A percentile compares a stretch with the other conserved stretches of the same genome.
phyloP scores from a whole-genome alignment of 2,113 vertebrate genomes.

The Nipponia nippon region DNA sequence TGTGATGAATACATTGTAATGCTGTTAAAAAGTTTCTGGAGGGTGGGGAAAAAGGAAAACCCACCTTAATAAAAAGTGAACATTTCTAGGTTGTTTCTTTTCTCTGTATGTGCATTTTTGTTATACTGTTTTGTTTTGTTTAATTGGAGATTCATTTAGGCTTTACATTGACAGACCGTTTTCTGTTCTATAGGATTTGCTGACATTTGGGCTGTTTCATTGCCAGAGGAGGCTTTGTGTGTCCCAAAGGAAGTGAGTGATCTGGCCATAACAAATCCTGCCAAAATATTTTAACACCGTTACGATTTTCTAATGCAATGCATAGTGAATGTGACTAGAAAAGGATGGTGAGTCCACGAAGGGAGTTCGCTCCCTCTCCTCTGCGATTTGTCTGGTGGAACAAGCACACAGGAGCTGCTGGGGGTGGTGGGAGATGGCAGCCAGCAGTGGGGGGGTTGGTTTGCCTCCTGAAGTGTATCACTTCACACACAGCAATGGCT shows the following conservation, averaged over 20 bases:
- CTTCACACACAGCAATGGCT: background rate
- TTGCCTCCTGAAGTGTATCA: background rate
- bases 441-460: background rate
- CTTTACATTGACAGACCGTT: conserved; percentile 14
- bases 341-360: conserved; percentile 52
- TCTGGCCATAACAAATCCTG: conserved; percentile 65
- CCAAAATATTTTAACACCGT: conserved; percentile 67
- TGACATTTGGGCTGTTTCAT: conserved; percentile 34
- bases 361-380: conserved; percentile 40
- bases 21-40: conserved; percentile 50
- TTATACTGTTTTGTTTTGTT: background rate
- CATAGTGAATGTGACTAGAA: conserved; percentile 63
- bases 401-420: background rate
- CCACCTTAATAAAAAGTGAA: background rate
- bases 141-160: conserved; percentile 17
- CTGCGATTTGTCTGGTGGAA: background rate
- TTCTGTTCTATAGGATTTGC: conserved; percentile 21
- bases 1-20: conserved; percentile 55
- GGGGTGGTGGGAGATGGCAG: background rate
- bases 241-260: conserved; percentile 68
- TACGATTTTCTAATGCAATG: conserved; percentile 64
- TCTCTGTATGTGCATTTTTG: background rate
- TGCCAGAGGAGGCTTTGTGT: conserved; percentile 55
- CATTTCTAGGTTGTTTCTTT: background rate
- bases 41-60: background rate